These are phyloP conservation scores for Microcebus jonahi DNA, from an alignment of 2,113 vertebrate genomes.

Conservation along the genomic window DNA sequence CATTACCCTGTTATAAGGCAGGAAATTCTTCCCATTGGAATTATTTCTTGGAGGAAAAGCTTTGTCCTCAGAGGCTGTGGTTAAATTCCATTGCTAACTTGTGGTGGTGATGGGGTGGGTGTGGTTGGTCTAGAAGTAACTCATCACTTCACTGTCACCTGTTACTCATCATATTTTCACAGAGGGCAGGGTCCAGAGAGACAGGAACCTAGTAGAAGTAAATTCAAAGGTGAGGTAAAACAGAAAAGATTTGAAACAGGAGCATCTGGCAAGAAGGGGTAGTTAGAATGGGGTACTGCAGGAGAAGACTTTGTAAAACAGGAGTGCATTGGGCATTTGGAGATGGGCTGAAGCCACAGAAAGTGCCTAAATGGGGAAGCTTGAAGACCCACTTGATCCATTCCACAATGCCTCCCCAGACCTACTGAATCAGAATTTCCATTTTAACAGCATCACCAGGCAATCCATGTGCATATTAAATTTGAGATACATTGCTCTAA, in stretches of 20 bases:
- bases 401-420: background rate
- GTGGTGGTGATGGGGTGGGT: background rate
- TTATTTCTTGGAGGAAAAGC: background rate
- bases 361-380: background rate
- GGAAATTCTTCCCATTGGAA: background rate
- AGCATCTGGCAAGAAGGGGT: background rate
- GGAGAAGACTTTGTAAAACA: background rate
- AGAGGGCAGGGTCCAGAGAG: background rate
- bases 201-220: background rate
- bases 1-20: background rate
- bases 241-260: background rate
- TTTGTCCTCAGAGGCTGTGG: background rate
- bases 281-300: background rate
- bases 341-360: background rate
- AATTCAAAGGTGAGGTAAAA: background rate
- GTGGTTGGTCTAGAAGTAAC: background rate
- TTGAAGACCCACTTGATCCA: background rate
- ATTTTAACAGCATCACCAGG: background rate
- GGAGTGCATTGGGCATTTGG: background rate
- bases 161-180: background rate
- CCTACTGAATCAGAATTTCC: background rate
- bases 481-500: background rate
- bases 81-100: slow-evolving; percentile 1
- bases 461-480: background rate
- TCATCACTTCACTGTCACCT: background rate